Evolutionary conservation across 2,113 vertebrate species (phyloP).

Genomic region (Hippocampus guttulatus): DNA sequence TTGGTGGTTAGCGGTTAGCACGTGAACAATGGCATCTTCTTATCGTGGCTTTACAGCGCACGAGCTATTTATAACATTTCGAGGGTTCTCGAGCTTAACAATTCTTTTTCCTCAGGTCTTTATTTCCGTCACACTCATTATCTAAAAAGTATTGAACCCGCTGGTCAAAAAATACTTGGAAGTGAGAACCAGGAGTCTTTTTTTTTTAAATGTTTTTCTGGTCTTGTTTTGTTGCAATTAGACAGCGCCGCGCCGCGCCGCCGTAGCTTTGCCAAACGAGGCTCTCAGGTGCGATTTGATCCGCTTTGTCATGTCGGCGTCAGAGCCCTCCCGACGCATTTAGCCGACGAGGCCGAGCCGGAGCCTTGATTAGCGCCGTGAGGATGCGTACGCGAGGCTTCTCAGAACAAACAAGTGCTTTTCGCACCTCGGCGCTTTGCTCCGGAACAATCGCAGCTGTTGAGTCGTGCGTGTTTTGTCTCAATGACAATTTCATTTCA

Average conservation of each 20-base stretch:
- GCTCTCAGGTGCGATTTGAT: slow-evolving; percentile 33
- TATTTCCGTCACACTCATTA: slow-evolving; percentile 35
- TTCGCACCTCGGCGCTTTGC: slow-evolving; percentile 6
- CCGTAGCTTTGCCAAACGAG: not conserved
- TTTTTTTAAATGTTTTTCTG: not conserved
- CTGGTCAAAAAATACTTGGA: slow-evolving; percentile 11
- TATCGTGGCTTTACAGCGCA: not conserved
- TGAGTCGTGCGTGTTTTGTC: not conserved
- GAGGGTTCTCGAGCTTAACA: not conserved
- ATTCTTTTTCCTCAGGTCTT: not conserved
- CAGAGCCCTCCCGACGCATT: slow-evolving; percentile 16
- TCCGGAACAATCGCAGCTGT: not conserved
- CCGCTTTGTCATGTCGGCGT: slow-evolving; percentile 19
- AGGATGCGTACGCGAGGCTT: not conserved
- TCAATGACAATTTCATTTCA: not conserved
- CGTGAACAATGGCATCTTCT: not conserved
- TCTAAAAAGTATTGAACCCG: slow-evolving; percentile 18
- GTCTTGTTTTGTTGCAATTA: slow-evolving; percentile 47
- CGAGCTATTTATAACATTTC: not conserved
- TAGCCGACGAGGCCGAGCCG: slow-evolving; percentile 3
- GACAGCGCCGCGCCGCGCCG: slow-evolving; percentile 4
- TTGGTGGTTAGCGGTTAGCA: not conserved
- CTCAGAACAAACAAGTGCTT: not conserved
- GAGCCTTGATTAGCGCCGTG: slow-evolving; percentile 19
- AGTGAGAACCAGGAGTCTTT: slow-evolving; percentile 14